phyloP scores from a whole-genome alignment of 1,140 invertebrate species.

The Drosophila pseudoananassae region DNA sequence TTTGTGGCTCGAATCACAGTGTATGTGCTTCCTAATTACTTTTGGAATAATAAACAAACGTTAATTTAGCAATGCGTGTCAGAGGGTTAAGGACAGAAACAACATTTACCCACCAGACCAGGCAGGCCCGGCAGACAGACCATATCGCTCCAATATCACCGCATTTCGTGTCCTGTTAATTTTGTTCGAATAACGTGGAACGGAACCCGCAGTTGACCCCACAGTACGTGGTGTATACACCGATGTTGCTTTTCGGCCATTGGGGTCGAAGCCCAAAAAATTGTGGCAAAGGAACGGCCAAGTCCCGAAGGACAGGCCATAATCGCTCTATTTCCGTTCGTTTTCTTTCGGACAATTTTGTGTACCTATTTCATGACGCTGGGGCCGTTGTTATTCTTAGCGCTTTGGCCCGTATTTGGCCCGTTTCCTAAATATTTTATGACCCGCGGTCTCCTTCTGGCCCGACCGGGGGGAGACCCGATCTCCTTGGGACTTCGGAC shows the following conservation, averaged over 20 bases:
- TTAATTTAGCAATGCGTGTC: conserved; percentile 36
- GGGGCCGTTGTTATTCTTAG: conserved; percentile 22
- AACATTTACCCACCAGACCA: conserved; percentile 10
- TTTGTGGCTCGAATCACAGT: not conserved
- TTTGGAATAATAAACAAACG: conserved; percentile 11
- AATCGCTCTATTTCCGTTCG: conserved; percentile 61
- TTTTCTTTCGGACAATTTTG: conserved; percentile 33
- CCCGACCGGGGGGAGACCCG: too few relatives aligned
- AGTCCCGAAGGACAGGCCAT: conserved; percentile 38
- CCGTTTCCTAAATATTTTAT: conserved; percentile 33
- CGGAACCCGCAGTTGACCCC: conserved; percentile 22
- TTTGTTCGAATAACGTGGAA: conserved; percentile 9
- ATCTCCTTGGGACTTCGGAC: too few relatives aligned
- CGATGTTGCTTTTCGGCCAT: not conserved
- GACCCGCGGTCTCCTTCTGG: conserved; percentile 2
- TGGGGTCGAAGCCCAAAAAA: conserved; percentile 16
- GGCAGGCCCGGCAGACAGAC: not conserved
- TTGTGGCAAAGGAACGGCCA: not conserved
- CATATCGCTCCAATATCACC: conserved; percentile 40
- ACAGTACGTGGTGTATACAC: not conserved
- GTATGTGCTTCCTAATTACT: conserved; percentile 31
- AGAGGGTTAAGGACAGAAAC: conserved; percentile 5
- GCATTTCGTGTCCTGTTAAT: conserved; percentile 28
- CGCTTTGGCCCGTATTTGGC: not conserved
- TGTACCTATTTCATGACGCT: conserved; percentile 22